Evolutionary conservation across 1,140 invertebrate species (phyloP), one percentile per base, ranked within the genome.

Genomic region (Copidosoma floridanum): DNA sequence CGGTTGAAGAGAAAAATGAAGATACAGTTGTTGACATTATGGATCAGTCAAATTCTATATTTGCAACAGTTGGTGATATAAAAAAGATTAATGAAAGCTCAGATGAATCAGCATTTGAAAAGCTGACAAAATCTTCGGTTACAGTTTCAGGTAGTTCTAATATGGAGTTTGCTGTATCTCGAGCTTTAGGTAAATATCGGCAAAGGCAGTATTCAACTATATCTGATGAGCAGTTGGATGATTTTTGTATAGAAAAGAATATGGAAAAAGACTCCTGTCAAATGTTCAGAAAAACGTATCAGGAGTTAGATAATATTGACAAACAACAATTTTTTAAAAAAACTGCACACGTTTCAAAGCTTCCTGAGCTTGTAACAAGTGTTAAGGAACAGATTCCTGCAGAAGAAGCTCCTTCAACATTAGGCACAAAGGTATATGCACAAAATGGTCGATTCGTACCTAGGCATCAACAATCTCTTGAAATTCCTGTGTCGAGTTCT

Each of bases 151-250:
- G 81, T 41, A 85, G 86, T 32, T 83, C 86, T 4, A 88, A 86
- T 50, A 85, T 90, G 84, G 90, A 93, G 76, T 93, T 93, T 75
- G 90, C 90, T 0, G 91, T 92, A 3, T 92, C 90, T 0, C 78
- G 90, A 69, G 90, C 90, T 2, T 76, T 93, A 35, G 90, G 89
- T 23, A 91, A 91, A 79, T 93, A 92, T 73, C 79, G 90, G 50
- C 84, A 91, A 69, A 81, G 89, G 64, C 90, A 91, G 69, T 87
- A 87, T 43, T 87, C 86, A 14, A 86, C 85, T 16, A 77, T 86
- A 18, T 85, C 85, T 14, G 86, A 88, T 65, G 87, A 88, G 50
- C 85, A 85, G 71, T 76, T 80, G 32, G 83, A 83, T 55, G 83
- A 83, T 2, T 72, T 71, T 16, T 78, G 77, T 14, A 72, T 76